These are phyloP conservation scores for Ameiurus melas DNA, from an alignment of 2,113 vertebrate genomes.

Conservation along the genomic window DNA sequence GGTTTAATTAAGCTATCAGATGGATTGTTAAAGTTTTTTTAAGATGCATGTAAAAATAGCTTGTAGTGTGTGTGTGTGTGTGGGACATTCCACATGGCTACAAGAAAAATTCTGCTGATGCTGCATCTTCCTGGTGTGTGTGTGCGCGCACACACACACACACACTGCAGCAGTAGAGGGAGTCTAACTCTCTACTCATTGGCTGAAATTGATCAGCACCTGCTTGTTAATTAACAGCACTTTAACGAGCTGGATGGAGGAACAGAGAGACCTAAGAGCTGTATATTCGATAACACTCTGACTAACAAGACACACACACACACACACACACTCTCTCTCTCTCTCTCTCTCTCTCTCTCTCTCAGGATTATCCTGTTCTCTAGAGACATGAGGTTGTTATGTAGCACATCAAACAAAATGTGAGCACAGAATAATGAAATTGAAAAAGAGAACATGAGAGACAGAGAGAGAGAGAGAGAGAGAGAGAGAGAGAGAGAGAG, in stretches of 20 bases:
- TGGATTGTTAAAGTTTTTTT: neutral
- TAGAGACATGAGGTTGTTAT: neutral
- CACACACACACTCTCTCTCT: neutral
- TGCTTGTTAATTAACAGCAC: slow-evolving; percentile 35
- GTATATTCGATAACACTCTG: neutral
- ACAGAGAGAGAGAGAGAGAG: neutral
- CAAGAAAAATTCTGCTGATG: slow-evolving; percentile 8
- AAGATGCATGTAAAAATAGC: neutral
- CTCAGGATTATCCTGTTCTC: neutral
- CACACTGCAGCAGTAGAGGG: neutral
- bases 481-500: neutral
- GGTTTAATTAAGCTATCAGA: neutral
- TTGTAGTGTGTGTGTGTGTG: neutral
- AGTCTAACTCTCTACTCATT: slow-evolving; percentile 24
- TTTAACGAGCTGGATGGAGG: slow-evolving; percentile 13
- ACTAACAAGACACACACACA: slow-evolving; percentile 10
- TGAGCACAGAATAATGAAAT: neutral
- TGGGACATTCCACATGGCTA: neutral
- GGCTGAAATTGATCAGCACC: slow-evolving; percentile 33
- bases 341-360: neutral
- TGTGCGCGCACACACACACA: neutral
- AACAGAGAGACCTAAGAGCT: neutral
- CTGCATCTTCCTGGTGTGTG: slow-evolving; percentile 3
- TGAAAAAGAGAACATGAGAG: neutral
- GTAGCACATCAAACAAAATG: neutral